Base-by-base conservation (phyloP, 2,113 vertebrate genomes). In the Caracal caracal region DNA sequence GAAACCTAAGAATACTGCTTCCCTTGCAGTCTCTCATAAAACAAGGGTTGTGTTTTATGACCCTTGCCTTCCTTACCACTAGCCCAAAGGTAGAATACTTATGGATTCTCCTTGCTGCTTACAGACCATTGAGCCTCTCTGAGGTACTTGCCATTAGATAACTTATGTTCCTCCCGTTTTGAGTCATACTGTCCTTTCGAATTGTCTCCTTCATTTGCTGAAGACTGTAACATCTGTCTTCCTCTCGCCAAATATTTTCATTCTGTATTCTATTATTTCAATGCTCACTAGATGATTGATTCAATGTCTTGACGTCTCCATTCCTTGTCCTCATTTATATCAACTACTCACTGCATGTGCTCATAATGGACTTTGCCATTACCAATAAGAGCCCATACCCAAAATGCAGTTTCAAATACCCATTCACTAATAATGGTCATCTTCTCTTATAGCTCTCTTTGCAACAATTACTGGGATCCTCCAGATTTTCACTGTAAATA, bases 321-420 rank as follows among this genome's bases (percentile, higher is more conserved):
- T 65, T 84, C 59, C 12, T 40, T 43, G 1, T 68, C 11, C 17
- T 37, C 24, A 63, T 9, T 68, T 16, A 40, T 3, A 70, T 35
- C 13, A 63, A 0, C 8, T 19, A 35, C 47, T 33, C 19, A 30
- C 7, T 24, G 1, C 2, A n/a, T 43, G 13, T 6, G 0, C 17
- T 28, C 43, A 15, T 43, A 33, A 49, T 33, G n/a, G 56, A 11
- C 28, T 15, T 79, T 26, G 16, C 24, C 30, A 56, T 96, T 26
- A 15, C 2, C 13, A 56, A 1, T 33, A 76, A 71, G 40, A 80
- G 8, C 24, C 43, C 37, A n/a, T 6, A 59, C 53, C 17, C 2
- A 84, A 78, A 61, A 66, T 59, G 83, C 22, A 68, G 47, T 70
- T 17, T 65, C 24, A 49, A 49, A 6, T 12, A 59, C 28, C 20